Conservation (phyloP, 53 echinoderm and acorn worm species). For the Luidia sarsii region DNA sequence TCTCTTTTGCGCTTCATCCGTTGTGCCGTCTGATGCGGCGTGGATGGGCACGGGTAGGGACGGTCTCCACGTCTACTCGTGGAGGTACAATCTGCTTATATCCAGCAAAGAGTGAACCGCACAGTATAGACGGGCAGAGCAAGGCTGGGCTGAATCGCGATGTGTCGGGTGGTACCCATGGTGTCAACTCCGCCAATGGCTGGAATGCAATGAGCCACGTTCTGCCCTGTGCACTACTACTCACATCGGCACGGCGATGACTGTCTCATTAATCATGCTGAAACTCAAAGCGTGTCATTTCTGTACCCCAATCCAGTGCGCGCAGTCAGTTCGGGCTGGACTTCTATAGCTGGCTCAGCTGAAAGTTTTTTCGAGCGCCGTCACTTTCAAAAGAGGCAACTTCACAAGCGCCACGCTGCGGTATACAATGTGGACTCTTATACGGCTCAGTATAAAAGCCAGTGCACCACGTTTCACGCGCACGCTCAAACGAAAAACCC, state of each 20-base stretch:
- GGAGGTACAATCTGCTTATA: too few relatives aligned
- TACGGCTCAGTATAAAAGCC: too few relatives aligned
- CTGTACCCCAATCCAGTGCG: slow-evolving; percentile 31
- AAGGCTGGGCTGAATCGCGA: too few relatives aligned
- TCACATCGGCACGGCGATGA: slow-evolving; percentile 29
- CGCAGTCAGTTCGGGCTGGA: slow-evolving; percentile 13
- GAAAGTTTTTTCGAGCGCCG: too few relatives aligned
- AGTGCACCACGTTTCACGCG: not conserved
- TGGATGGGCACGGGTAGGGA: too few relatives aligned
- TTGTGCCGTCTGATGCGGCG: not conserved
- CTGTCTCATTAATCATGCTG: slow-evolving; percentile 43
- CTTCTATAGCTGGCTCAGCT: too few relatives aligned
- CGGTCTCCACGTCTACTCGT: too few relatives aligned
- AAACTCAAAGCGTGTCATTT: slow-evolving; percentile 41
- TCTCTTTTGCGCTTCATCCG: slow-evolving; percentile 12
- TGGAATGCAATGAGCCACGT: slow-evolving; percentile 6
- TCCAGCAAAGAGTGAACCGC: not conserved
- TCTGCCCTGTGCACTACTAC: not conserved
- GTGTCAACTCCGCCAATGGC: not conserved
- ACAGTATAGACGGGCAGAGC: too few relatives aligned
- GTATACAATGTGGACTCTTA: too few relatives aligned
- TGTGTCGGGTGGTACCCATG: too few relatives aligned
- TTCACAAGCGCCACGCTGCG: too few relatives aligned
- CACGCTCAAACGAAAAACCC: not conserved
- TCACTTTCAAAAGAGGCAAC: too few relatives aligned